Base-by-base conservation (phyloP, 2,113 vertebrate species). In the Climacteris rufus region DNA sequence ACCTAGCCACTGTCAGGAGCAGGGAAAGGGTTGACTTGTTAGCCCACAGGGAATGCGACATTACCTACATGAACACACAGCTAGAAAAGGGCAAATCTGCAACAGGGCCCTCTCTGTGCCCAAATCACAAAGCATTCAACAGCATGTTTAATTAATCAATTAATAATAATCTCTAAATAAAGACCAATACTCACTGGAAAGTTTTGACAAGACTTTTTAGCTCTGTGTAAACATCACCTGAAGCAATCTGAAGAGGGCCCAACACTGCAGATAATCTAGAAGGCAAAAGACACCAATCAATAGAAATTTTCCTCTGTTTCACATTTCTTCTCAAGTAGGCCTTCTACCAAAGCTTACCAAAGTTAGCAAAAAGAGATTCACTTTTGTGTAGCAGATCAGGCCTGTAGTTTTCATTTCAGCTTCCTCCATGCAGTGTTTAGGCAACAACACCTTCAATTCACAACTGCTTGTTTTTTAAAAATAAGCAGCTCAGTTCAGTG, bases 171-270 rank as follows among this genome's bases (percentile, higher is more conserved):
- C 44, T 70, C 69, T 79, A 56, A 53, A 54, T 57, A 50, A 63
- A 86, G 52, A 92, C 30, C 54, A 60, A 74, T 27, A 98, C 98
- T 98, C 86, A 99, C 99, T 97, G 98, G 97, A 99, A 99, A 27
- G 99, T 99, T 97, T 97, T 98, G 80, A 99, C 97, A 87, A 99
- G 98, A 88, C 96, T 98, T 98, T 99, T 99, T 72, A 99, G 96
- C 91, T 99, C 98, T 17, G 97, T 97, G 44, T 98, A 98, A 97
- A 99, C 75, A 87, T 99, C 99, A 77, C 92, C 98, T 89, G 99
- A 96, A 75, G 98, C 95, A 92, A 99, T 97, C 87, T 96, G 94
- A 96, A 99, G 98, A 42, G 98, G 98, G 20, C 98, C 98, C 69
- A 99, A 89, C 90, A 99, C 97, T 88, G 96, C 98, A 93, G 97